Evolutionary conservation across 2,113 vertebrate species (phyloP).

Genomic region (Porphyrio hochstetteri): DNA sequence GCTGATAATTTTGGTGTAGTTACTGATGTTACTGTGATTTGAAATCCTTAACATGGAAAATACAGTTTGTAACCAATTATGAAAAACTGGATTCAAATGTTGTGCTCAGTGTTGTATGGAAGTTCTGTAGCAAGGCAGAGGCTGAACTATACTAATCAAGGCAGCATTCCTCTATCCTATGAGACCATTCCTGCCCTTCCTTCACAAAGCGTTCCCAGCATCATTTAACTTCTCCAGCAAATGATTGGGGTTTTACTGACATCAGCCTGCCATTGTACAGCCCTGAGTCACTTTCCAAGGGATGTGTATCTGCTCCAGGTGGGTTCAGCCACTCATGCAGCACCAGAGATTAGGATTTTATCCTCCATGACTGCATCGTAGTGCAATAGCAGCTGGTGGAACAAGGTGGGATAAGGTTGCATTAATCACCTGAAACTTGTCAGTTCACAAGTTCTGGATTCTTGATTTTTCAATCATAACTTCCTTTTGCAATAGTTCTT

Average conservation of each 20-base stretch:
- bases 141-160: neutral
- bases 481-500: neutral
- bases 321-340: neutral
- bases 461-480: neutral
- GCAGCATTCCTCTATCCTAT: neutral
- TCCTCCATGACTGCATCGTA: neutral
- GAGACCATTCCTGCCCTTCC: neutral
- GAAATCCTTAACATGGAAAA: neutral
- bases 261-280: neutral
- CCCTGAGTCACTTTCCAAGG: neutral
- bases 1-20: neutral
- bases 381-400: neutral
- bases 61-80: neutral
- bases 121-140: neutral
- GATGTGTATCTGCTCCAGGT: neutral
- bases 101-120: neutral
- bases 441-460: neutral
- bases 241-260: neutral
- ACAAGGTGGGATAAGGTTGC: neutral
- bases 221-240: neutral
- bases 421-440: neutral
- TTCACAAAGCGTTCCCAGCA: neutral
- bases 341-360: conserved; percentile 1
- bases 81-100: neutral
- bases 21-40: neutral